These are phyloP conservation scores for Trachelus troglodyta DNA, from an alignment of 2,888 invertebrate genomes.

Conservation along the genomic window DNA sequence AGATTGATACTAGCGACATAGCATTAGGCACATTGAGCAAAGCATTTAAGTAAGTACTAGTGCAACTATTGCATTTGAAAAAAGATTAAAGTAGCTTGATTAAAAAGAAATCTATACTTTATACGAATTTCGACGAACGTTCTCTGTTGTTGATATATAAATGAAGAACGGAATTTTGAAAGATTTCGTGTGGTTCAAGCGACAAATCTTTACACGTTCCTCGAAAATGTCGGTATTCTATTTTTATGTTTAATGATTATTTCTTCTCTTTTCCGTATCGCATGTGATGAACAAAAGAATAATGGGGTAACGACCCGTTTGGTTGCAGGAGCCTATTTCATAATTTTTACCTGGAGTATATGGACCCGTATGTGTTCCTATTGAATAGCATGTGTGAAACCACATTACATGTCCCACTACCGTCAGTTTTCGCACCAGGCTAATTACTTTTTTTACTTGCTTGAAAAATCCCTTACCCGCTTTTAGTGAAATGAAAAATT, in stretches of 20 bases:
- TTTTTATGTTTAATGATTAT: not conserved
- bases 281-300: conserved; percentile 59
- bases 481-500: not conserved
- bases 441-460: conserved; percentile 57
- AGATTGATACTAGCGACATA: conserved; percentile 89
- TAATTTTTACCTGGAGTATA: conserved; percentile 67
- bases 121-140: conserved; percentile 5
- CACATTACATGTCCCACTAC: conserved; percentile 66
- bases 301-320: conserved; percentile 63
- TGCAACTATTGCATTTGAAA: not conserved
- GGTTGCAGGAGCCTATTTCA: conserved; percentile 66
- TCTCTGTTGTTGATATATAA: conserved; percentile 14
- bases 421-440: conserved; percentile 65
- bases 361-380: conserved; percentile 67
- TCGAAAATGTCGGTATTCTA: conserved; percentile 6
- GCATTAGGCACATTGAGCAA: conserved; percentile 89
- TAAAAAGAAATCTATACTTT: not conserved
- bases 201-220: not conserved
- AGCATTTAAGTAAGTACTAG: conserved; percentile 78
- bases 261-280: conserved; percentile 40
- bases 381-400: conserved; percentile 67
- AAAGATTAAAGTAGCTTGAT: not conserved
- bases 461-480: conserved; percentile 36
- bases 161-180: conserved; percentile 1
- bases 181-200: not conserved